Evolutionary conservation across 1,140 invertebrate species (phyloP), one percentile per base, ranked within the genome.

Genomic region (Magallana gigas): DNA sequence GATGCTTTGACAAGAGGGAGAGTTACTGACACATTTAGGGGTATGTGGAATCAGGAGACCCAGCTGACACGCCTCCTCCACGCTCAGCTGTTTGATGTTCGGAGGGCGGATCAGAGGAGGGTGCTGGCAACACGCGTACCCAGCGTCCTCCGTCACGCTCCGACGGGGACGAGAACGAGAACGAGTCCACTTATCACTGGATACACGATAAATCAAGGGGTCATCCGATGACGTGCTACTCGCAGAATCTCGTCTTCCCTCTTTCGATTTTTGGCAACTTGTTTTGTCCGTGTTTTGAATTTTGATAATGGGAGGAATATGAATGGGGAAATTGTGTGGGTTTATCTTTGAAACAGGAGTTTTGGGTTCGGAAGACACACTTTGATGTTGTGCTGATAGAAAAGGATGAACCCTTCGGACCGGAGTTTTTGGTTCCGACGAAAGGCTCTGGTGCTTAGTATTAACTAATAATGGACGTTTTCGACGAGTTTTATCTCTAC

Each of bases 241-340:
- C 1, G 59, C 71, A 1, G 88, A 89, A 56, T 87, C 88, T 59
- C 84, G 48, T n/a, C 88, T 64, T 18, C 68, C 80, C 4, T 23
- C 16, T 48, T 64, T 56, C 11, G 14, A 23, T 11, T 85, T 60
- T 56, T 82, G 87, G 81, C 88, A 59, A 85, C 85, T 76, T 85
- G 71, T 85, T 85, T 89, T 89, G 57, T 89, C 88, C 36, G 84
- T 85, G n/a, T 89, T 89, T 76, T 89, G 88, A 36, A 89, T 89
- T 82, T 89, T 89, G 57, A 89, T 89, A 48, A 89, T 87, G 1
- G 88, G 88, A 23, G 88, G 87, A 6, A 89, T 80, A 85, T 89
- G 88, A 48, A 89, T 81, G 9, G 88, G 88, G 14, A 82, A 82
- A 80, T 82, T 57, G 76, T 68, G 59, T 36, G 57, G 48, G 57